Conservation (phyloP, 2,797 vertebrate species). For the Dendrocincla tyrannina region DNA sequence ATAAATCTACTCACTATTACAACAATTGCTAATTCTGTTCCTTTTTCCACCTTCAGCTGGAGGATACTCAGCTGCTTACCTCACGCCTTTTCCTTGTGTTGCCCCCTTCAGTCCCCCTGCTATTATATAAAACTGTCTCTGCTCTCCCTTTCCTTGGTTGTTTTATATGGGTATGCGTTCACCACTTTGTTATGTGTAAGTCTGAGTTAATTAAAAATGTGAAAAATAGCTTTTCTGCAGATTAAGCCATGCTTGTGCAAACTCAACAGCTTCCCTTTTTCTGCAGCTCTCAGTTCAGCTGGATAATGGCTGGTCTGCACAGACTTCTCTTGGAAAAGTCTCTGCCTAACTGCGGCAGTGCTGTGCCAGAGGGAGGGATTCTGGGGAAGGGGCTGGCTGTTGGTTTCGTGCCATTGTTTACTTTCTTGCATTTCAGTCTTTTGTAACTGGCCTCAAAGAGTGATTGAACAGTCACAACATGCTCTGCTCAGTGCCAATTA, state of each 20-base stretch:
- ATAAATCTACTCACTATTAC: fast-evolving
- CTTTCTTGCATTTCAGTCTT: slow-evolving; percentile 51
- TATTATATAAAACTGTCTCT: neutral
- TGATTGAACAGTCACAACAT: slow-evolving; percentile 55
- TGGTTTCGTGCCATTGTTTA: slow-evolving; percentile 74
- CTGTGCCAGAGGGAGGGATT: slow-evolving; percentile 55
- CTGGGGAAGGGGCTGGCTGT: slow-evolving; percentile 57
- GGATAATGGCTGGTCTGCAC: neutral
- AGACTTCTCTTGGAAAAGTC: neutral
- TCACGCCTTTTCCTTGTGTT: no score
- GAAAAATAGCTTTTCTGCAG: neutral
- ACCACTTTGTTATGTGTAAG: neutral
- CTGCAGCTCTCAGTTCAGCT: neutral
- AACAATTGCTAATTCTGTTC: neutral
- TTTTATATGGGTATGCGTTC: neutral
- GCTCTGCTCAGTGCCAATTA: slow-evolving; percentile 43
- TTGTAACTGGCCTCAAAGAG: slow-evolving; percentile 56
- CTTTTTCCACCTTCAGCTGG: neutral
- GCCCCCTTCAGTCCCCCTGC: neutral
- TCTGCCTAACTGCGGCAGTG: slow-evolving; percentile 38
- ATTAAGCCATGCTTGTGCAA: neutral
- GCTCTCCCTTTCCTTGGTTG: fast-evolving
- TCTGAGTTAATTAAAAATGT: neutral
- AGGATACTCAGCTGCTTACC: neutral
- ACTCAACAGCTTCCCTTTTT: neutral